A percentile compares a stretch with the other conserved stretches of the same genome.
These are phyloP conservation scores for Agraylea sexmaculata DNA, from an alignment of 1,140 invertebrate species.

Conservation along the genomic window DNA sequence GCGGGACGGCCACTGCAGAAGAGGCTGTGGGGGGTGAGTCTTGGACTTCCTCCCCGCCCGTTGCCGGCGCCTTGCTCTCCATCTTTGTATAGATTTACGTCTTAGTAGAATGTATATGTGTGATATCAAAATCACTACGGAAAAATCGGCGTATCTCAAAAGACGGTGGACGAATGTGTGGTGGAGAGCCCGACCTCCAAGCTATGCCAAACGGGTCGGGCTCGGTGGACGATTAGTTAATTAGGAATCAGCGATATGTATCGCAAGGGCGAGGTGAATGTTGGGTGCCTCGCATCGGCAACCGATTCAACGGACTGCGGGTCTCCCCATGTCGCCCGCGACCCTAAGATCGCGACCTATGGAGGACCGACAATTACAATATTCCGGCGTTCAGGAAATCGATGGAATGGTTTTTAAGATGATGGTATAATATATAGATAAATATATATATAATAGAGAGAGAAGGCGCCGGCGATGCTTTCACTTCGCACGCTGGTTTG, in stretches of 20 bases:
- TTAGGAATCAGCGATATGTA: too few relatives aligned
- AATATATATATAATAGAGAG: constrained; percentile 8
- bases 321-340: constrained; percentile 2
- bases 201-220: background rate
- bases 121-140: background rate
- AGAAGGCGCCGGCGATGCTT: constrained; percentile 7
- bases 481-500: constrained; percentile 16
- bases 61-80: constrained; percentile 9
- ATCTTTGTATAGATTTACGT: constrained; percentile 4
- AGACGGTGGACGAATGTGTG: background rate
- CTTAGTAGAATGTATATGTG: background rate
- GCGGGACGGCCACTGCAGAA: too few relatives aligned
- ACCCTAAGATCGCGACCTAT: too few relatives aligned
- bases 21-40: too few relatives aligned
- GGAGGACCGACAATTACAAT: too few relatives aligned
- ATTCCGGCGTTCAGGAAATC: too few relatives aligned
- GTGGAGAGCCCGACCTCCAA: background rate
- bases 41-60: constrained; percentile 11
- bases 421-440: background rate
- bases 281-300: too few relatives aligned
- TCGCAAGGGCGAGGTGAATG: too few relatives aligned
- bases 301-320: constrained; percentile 3
- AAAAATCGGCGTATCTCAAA: background rate
- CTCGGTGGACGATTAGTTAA: too few relatives aligned
- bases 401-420: constrained; percentile 4